These are phyloP conservation scores for Drosophila buzzatii DNA, from an alignment of 2,888 invertebrate genomes.

Conservation along the genomic window DNA sequence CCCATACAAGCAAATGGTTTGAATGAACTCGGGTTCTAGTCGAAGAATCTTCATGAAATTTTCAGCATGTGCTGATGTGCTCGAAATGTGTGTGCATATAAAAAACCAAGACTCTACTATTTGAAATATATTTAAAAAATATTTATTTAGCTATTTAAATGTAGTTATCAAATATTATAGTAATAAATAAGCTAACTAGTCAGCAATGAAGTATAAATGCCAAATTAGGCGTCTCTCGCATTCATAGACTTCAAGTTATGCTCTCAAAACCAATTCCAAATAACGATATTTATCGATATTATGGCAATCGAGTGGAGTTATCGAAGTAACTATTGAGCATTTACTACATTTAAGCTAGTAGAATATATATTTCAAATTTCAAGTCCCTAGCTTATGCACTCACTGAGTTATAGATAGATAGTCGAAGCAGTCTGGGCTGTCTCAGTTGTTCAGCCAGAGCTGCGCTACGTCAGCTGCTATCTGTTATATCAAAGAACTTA, in stretches of 20 bases:
- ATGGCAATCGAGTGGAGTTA: neutral
- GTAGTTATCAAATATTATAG: neutral
- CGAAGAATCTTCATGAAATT: neutral
- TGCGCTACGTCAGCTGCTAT: neutral
- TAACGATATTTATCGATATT: neutral
- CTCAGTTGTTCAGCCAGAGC: neutral
- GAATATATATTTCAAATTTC: neutral
- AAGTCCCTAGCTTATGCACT: no score
- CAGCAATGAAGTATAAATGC: neutral
- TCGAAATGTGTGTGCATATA: neutral
- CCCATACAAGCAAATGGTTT: neutral
- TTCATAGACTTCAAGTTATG: neutral
- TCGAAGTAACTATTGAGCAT: no score
- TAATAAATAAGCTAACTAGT: neutral
- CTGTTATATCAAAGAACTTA: neutral
- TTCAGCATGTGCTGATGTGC: neutral
- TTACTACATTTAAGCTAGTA: neutral
- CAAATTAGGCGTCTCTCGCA: neutral
- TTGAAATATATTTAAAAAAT: no score
- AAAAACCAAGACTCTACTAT: neutral
- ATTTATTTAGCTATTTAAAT: neutral
- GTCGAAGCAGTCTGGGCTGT: no score
- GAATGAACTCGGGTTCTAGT: neutral
- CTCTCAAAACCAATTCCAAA: no score
- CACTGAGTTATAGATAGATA: neutral